These are phyloP conservation scores for Bursaphelenchus mucronatus DNA, from an alignment of 1,140 invertebrate species.

Conservation along the genomic window DNA sequence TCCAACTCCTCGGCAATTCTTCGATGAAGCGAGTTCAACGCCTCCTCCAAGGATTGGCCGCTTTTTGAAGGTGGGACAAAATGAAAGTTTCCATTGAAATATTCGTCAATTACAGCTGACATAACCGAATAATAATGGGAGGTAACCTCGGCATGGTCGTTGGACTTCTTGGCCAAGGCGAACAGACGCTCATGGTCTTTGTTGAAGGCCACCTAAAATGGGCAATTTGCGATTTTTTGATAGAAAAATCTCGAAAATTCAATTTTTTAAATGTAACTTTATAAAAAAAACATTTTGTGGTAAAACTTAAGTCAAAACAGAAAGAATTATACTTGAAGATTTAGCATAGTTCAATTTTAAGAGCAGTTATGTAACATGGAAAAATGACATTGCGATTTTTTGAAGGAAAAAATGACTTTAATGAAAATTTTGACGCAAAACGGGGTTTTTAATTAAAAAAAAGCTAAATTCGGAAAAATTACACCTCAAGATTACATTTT, in stretches of 20 bases:
- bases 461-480: slow-evolving; percentile 2
- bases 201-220: slow-evolving; percentile 46
- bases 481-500: background rate
- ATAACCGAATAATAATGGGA: slow-evolving; percentile 60
- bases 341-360: background rate
- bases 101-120: slow-evolving; percentile 58
- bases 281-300: background rate
- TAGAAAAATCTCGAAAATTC: slow-evolving; percentile 18
- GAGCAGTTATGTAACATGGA: background rate
- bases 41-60: slow-evolving; percentile 38
- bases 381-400: too few relatives aligned
- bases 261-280: slow-evolving; percentile 8
- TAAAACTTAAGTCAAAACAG: background rate
- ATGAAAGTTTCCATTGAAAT: slow-evolving; percentile 60
- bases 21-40: slow-evolving; percentile 36
- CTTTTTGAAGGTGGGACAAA: slow-evolving; percentile 52
- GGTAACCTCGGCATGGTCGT: slow-evolving; percentile 52
- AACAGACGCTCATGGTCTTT: slow-evolving; percentile 51
- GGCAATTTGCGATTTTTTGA: background rate
- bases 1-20: slow-evolving; percentile 50
- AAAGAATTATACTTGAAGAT: too few relatives aligned
- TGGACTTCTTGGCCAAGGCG: slow-evolving; percentile 41
- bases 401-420: background rate
- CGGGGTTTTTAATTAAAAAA: background rate
- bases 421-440: background rate